phyloP scores from a whole-genome alignment of 2,797 vertebrate genomes.

The Siniperca undulata region DNA sequence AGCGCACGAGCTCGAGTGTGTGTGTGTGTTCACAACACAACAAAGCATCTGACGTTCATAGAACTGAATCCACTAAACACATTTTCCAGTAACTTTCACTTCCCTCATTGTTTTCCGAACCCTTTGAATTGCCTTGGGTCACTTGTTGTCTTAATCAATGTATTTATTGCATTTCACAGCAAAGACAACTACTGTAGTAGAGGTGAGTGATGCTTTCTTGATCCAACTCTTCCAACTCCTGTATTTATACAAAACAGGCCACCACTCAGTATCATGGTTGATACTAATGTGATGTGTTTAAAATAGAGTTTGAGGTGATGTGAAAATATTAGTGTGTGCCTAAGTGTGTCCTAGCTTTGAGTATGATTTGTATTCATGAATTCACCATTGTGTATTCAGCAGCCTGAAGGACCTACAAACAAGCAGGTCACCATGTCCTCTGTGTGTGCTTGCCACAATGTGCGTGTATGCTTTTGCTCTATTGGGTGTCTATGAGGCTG shows the following conservation, averaged over 20 bases:
- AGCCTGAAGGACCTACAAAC: constrained; percentile 71
- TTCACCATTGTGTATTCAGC: constrained; percentile 64
- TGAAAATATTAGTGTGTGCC: constrained; percentile 50
- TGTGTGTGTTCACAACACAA: constrained; percentile 26
- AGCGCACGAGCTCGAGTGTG: constrained; percentile 2
- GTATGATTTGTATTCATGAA: constrained; percentile 76
- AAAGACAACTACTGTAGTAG: constrained; percentile 1
- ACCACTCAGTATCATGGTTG: constrained; percentile 8
- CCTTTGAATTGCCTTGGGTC: constrained; percentile 7
- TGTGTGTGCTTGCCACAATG: constrained; percentile 42
- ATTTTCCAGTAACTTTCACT: constrained; percentile 40
- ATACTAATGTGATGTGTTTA: constrained; percentile 45
- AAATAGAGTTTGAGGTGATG: constrained; percentile 44
- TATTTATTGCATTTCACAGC: constrained; percentile 18
- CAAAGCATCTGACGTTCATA: constrained; percentile 45
- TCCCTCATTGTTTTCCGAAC: constrained; percentile 19
- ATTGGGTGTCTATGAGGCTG: neutral
- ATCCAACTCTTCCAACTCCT: neutral
- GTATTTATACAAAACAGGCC: constrained; percentile 22
- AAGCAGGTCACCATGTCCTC: constrained; percentile 72
- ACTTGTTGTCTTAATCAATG: constrained; percentile 31
- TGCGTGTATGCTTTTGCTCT: constrained; percentile 11
- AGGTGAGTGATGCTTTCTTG: neutral
- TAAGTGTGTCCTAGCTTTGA: constrained; percentile 40
- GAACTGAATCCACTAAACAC: constrained; percentile 38